Evolutionary conservation across 2,888 invertebrate genomes (phyloP), one percentile per base, ranked within the genome.

Genomic region (Bimastos eiseni): DNA sequence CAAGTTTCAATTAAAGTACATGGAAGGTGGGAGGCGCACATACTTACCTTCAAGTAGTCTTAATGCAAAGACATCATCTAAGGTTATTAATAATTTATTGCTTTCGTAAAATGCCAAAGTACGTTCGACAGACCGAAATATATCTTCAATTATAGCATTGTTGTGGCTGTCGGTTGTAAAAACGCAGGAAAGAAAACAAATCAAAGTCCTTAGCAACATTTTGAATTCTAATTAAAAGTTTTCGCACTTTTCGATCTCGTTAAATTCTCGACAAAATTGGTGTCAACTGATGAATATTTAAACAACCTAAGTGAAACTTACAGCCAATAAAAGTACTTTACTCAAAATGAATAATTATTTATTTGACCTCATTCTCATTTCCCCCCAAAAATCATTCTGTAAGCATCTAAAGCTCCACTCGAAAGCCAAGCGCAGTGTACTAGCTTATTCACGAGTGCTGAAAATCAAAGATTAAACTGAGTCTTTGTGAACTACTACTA

Each of bases 1-100:
- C 6, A 49, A 2, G 49, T 24, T 24, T 49, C 24, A 49, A 49
- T 5, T 49, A 24, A 49, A 49, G 49, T 11, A 49, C 1, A 49
- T 24, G 49, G 24, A 1, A 49, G 49, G 49, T 49, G 49, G n/a
- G 70, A 8, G 11, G n/a, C 70, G n/a, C 1, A 1, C 70, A 8
- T n/a, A 90, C 91, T 89, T 92, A 94, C 94, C 94, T 94, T 94
- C 94, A 13, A 94, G 83, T 70, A 94, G 93, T 89, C 94, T 93
- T 37, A 94, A 92, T 19, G 94, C 94, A 92, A 93, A 94, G 55
- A 94, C 91, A 37, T 94, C 94, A 91, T 94, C 94, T 3, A 94
- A 91, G 91, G 94, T 94, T n/a, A 94, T 90, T 36, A 93, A 92
- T 38, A 92, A 90, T 90, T 93, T 93, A 90, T 93, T 93, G 13